Conservation (phyloP, 1,140 invertebrate species). For the Drosophila funebris region DNA sequence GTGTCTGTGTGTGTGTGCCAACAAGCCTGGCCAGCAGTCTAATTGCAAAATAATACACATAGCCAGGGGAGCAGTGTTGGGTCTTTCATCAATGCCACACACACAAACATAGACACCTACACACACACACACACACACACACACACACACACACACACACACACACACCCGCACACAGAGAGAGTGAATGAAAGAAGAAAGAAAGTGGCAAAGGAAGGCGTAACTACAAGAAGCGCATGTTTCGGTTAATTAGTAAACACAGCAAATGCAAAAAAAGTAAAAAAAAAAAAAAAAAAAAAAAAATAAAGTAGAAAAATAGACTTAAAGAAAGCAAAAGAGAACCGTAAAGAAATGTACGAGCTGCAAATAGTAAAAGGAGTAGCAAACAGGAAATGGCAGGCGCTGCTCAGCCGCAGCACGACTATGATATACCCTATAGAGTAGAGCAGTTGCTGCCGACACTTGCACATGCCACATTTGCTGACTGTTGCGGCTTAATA, state of each 20-base stretch:
- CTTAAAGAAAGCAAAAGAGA: background rate
- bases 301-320: no score
- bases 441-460: background rate
- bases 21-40: conserved; percentile 54
- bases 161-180: conserved; percentile 11
- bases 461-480: no score
- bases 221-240: conserved; percentile 74
- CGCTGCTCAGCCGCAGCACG: background rate
- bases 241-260: conserved; percentile 79
- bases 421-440: background rate
- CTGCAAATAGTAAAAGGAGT: conserved; percentile 50
- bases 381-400: conserved; percentile 16
- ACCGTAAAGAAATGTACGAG: conserved; percentile 47
- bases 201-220: conserved; percentile 69
- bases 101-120: conserved; percentile 37
- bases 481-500: conserved; percentile 13
- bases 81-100: conserved; percentile 74
- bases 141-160: conserved; percentile 15
- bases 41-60: conserved; percentile 78
- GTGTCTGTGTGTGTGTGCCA: conserved; percentile 1
- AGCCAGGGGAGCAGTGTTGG: conserved; percentile 20
- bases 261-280: conserved; percentile 30
- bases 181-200: conserved; percentile 29
- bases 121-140: conserved; percentile 21
- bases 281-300: no score